These are phyloP conservation scores for Scaptomyza graminum DNA, from an alignment of 1,140 invertebrate species.

Conservation along the genomic window DNA sequence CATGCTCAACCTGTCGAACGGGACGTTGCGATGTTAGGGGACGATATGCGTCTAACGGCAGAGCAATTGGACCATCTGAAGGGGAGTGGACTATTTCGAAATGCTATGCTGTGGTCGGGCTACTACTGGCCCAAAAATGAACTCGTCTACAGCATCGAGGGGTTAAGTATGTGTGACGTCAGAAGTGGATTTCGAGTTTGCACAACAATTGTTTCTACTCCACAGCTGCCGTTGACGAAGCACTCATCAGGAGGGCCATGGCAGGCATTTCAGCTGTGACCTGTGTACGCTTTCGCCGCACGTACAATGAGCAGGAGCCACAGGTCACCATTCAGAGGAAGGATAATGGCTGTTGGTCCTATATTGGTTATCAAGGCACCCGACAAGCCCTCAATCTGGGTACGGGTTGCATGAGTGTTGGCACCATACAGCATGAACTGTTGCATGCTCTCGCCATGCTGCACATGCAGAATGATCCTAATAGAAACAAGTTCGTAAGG, in stretches of 20 bases:
- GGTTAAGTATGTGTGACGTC: slow-evolving; percentile 26
- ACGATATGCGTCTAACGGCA: slow-evolving; percentile 29
- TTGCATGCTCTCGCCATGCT: slow-evolving; percentile 87
- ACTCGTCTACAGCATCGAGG: slow-evolving; percentile 49
- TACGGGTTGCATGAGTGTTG: slow-evolving; percentile 59
- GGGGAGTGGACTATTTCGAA: neutral
- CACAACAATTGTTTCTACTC: neutral
- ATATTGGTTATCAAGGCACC: slow-evolving; percentile 84
- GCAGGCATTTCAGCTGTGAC: slow-evolving; percentile 30
- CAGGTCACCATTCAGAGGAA: slow-evolving; percentile 65
- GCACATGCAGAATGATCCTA: slow-evolving; percentile 89
- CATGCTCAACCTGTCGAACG: too few relatives aligned
- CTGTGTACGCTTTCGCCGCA: slow-evolving; percentile 48
- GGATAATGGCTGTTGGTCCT: slow-evolving; percentile 84
- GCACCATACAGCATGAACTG: slow-evolving; percentile 87
- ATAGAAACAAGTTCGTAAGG: slow-evolving; percentile 87
- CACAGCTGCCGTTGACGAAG: slow-evolving; percentile 8
- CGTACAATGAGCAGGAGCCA: slow-evolving; percentile 6
- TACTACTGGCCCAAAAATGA: slow-evolving; percentile 49
- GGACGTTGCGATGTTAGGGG: neutral
- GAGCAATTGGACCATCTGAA: slow-evolving; percentile 24
- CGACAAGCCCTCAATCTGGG: slow-evolving; percentile 62
- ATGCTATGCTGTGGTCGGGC: slow-evolving; percentile 11
- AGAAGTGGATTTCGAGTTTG: neutral
- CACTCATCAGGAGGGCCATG: slow-evolving; percentile 30